Evolutionary conservation across 2,888 invertebrate species (phyloP).

Genomic region (Punctoribates punctum): DNA sequence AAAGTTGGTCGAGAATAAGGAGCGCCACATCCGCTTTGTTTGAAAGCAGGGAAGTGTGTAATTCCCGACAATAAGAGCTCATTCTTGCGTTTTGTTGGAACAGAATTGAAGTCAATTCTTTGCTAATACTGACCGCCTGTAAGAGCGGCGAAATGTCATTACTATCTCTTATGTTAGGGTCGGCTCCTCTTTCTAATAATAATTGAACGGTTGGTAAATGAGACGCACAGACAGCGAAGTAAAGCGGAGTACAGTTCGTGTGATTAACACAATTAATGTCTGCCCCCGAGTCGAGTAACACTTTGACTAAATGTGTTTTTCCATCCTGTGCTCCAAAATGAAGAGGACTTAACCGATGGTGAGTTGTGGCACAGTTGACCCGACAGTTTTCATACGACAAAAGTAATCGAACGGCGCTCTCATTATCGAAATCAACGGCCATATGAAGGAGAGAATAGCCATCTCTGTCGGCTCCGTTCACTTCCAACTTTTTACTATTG

Average conservation of each 20-base stretch:
- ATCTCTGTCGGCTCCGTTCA: neutral
- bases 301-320: neutral
- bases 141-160: conserved; percentile 8
- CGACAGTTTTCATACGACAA: neutral
- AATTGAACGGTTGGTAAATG: neutral
- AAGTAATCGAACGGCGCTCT: neutral
- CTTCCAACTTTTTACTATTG: neutral
- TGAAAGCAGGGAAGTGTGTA: neutral
- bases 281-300: neutral
- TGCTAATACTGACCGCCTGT: conserved; percentile 6
- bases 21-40: neutral
- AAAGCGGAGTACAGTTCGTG: neutral
- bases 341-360: neutral
- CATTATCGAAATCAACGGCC: neutral
- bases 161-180: neutral
- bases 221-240: neutral
- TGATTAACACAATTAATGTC: neutral
- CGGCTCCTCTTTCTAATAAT: neutral
- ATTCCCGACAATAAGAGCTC: neutral
- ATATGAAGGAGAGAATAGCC: conserved; percentile 5
- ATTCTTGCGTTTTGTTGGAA: neutral
- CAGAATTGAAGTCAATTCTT: neutral
- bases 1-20: neutral
- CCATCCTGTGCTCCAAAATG: conserved; percentile 13
- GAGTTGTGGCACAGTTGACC: neutral